Conservation (phyloP, 2,113 vertebrate genomes). For the Piprites chloris region DNA sequence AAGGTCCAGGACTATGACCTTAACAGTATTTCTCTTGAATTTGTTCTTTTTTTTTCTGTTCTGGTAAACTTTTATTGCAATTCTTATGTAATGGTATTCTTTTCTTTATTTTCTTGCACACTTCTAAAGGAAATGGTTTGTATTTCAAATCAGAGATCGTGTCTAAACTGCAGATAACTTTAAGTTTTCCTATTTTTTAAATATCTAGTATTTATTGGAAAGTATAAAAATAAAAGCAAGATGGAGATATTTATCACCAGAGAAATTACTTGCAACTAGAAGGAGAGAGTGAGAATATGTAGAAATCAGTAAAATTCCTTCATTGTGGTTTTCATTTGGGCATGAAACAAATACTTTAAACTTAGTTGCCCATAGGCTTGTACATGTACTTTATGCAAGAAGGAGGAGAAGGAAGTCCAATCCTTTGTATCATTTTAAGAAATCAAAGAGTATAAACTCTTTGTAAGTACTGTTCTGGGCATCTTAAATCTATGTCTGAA, state of each 20-base stretch:
- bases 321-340: not conserved
- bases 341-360: not conserved
- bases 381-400: not conserved
- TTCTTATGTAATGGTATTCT: not conserved
- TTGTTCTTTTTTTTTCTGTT: not conserved
- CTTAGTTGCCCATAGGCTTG: not conserved
- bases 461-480: not conserved
- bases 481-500: not conserved
- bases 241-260: not conserved
- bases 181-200: not conserved
- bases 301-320: not conserved
- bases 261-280: not conserved
- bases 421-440: not conserved
- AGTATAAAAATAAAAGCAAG: not conserved
- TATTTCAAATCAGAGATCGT: not conserved
- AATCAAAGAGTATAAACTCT: not conserved
- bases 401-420: not conserved
- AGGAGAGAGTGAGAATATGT: not conserved
- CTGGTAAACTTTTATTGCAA: not conserved
- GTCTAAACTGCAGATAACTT: not conserved
- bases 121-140: conserved; percentile 24
- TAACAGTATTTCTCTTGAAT: not conserved
- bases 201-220: not conserved
- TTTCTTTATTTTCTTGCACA: conserved; percentile 27
- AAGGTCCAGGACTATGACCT: not conserved